A percentile compares a stretch with the other conserved stretches of the same genome.
phyloP scores from a whole-genome alignment of 2,888 invertebrate species.

The Pammene fasciana region DNA sequence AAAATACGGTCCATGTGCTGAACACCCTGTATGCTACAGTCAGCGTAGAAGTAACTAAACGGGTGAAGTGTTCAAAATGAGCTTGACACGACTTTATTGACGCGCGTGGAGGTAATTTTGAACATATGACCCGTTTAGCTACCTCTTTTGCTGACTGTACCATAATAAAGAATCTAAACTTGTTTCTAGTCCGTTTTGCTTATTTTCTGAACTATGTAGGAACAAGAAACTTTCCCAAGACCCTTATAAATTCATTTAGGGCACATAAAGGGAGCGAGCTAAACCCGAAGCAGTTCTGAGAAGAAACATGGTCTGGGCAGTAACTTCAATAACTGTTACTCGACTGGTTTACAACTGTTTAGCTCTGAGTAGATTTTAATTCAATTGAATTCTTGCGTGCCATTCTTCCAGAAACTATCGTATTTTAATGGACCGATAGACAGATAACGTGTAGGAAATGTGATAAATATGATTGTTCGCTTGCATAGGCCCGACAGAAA shows the following conservation, averaged over 20 bases:
- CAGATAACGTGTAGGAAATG: not conserved
- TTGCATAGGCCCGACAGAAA: too few relatives aligned
- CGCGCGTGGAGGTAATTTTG: too few relatives aligned
- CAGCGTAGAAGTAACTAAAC: too few relatives aligned
- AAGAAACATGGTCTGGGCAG: conserved; percentile 11
- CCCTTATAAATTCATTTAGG: conserved; percentile 39
- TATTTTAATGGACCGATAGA: not conserved
- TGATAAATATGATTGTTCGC: not conserved
- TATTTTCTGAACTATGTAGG: conserved; percentile 17
- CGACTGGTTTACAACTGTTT: not conserved
- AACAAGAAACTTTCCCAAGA: conserved; percentile 20
- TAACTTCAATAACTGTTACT: conserved; percentile 22
- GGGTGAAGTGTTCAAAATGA: too few relatives aligned
- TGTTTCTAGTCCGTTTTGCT: not conserved
- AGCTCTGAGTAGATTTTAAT: not conserved
- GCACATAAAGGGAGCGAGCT: conserved; percentile 29
- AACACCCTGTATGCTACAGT: too few relatives aligned
- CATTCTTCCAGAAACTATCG: not conserved
- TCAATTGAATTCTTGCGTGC: not conserved
- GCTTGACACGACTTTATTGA: too few relatives aligned
- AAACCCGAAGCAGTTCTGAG: conserved; percentile 8
- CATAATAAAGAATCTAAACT: not conserved
- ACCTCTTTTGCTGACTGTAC: too few relatives aligned
- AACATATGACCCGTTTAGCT: too few relatives aligned
- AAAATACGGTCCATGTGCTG: too few relatives aligned